phyloP scores from a whole-genome alignment of 1,140 invertebrate genomes.

The Aricia agestis region DNA sequence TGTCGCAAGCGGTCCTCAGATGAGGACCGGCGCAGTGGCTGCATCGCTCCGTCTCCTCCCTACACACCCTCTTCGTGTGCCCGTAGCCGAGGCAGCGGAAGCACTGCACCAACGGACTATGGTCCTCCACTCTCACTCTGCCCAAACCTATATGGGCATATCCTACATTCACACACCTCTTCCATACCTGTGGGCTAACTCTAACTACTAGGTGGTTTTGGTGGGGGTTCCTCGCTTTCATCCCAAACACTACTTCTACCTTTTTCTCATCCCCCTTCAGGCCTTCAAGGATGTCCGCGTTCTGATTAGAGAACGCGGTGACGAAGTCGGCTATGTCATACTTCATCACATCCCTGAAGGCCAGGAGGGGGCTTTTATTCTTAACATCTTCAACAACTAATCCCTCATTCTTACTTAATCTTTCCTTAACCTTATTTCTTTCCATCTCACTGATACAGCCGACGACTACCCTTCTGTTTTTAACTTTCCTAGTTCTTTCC shows the following conservation, averaged over 20 bases:
- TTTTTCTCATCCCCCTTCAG: background rate
- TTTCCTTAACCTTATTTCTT: background rate
- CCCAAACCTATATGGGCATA: too few relatives aligned
- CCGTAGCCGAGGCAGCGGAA: too few relatives aligned
- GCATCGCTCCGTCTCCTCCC: too few relatives aligned
- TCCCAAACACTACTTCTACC: background rate
- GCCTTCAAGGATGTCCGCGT: background rate
- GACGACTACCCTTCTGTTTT: background rate
- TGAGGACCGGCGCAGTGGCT: too few relatives aligned
- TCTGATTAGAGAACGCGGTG: background rate
- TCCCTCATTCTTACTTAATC: background rate
- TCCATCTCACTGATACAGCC: background rate
- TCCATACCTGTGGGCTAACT: too few relatives aligned
- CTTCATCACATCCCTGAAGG: background rate
- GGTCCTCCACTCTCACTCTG: too few relatives aligned
- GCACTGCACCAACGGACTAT: too few relatives aligned
- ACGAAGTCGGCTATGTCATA: background rate
- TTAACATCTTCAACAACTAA: background rate
- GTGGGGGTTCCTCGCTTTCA: background rate
- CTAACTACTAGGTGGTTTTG: background rate
- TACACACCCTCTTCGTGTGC: too few relatives aligned
- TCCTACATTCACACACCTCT: too few relatives aligned
- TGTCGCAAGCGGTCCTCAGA: too few relatives aligned
- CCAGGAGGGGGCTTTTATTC: background rate
- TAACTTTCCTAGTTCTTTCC: background rate